These are phyloP conservation scores for Xanthia icteritia DNA, from an alignment of 2,888 invertebrate genomes.

Conservation along the genomic window DNA sequence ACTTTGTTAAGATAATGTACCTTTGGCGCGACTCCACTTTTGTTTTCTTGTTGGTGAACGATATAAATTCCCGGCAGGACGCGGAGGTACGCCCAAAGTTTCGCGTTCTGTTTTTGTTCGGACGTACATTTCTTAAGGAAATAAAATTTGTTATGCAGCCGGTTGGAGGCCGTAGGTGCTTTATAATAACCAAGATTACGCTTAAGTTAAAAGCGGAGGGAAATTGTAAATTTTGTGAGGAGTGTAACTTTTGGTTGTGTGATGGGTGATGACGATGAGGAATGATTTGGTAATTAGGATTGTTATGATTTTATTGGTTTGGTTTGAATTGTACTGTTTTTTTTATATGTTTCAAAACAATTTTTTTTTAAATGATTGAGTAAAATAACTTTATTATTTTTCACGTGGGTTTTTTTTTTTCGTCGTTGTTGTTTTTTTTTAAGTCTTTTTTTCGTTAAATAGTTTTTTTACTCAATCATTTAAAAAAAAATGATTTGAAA, in stretches of 20 bases:
- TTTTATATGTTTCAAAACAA: too few species aligned
- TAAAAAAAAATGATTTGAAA: too few species aligned
- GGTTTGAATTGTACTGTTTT: not conserved
- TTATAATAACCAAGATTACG: conserved; percentile 73
- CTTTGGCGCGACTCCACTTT: conserved; percentile 90
- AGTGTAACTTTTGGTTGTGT: conserved; percentile 47
- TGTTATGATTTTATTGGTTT: not conserved
- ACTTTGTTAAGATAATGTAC: conserved; percentile 91
- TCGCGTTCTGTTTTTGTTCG: conserved; percentile 87
- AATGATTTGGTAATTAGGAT: not conserved
- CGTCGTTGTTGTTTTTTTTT: too few species aligned
- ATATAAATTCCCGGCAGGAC: conserved; percentile 88
- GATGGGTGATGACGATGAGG: conserved; percentile 21
- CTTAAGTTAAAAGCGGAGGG: conserved; percentile 56
- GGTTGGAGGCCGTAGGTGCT: conserved; percentile 80
- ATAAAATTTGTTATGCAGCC: conserved; percentile 87
- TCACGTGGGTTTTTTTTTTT: too few species aligned
- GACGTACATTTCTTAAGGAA: conserved; percentile 81
- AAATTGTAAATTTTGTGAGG: conserved; percentile 60
- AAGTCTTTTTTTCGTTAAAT: too few species aligned
- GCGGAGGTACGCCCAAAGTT: conserved; percentile 85
- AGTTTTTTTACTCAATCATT: too few species aligned
- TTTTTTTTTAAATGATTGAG: too few species aligned
- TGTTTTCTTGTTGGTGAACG: conserved; percentile 89
- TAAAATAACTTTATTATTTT: too few species aligned